phyloP scores from a whole-genome alignment of 2,797 vertebrate genomes.

The Epinephelus malabaricus region DNA sequence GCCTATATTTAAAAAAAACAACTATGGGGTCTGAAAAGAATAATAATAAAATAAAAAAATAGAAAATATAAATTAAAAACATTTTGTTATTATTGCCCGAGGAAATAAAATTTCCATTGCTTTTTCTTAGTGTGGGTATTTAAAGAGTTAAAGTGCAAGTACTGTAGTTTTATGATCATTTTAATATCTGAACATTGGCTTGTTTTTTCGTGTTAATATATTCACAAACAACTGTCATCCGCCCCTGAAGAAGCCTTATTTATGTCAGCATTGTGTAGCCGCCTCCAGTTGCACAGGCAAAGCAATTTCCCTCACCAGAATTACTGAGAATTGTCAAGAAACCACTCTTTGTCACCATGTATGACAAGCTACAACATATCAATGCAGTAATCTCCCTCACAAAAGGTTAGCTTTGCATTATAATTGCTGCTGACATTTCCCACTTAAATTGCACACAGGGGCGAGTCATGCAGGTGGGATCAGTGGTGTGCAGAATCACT shows the following conservation, averaged over 20 bases:
- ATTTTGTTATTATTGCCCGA: too few species aligned
- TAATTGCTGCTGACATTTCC: slow-evolving; percentile 82
- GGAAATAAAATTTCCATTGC: too few species aligned
- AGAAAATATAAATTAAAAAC: too few species aligned
- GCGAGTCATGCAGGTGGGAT: slow-evolving; percentile 59
- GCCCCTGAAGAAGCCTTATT: background rate
- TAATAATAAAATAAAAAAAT: too few species aligned
- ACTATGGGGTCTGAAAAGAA: too few species aligned
- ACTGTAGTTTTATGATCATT: background rate
- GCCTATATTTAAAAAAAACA: too few species aligned
- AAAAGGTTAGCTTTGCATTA: slow-evolving; percentile 84
- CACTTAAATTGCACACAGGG: slow-evolving; percentile 60
- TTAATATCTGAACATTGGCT: background rate
- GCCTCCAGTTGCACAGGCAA: background rate
- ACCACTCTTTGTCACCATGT: slow-evolving; percentile 47
- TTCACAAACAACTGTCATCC: background rate
- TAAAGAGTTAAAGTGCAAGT: background rate
- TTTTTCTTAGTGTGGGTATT: too few species aligned
- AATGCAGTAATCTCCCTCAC: slow-evolving; percentile 72
- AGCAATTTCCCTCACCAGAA: slow-evolving; percentile 33
- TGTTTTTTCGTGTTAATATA: background rate
- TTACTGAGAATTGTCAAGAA: slow-evolving; percentile 45
- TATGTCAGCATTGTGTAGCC: background rate
- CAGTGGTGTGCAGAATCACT: slow-evolving; percentile 8
- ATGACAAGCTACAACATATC: slow-evolving; percentile 72